phyloP scores from a whole-genome alignment of 2,113 vertebrate genomes.

The Phylloscopus trochiloides region DNA sequence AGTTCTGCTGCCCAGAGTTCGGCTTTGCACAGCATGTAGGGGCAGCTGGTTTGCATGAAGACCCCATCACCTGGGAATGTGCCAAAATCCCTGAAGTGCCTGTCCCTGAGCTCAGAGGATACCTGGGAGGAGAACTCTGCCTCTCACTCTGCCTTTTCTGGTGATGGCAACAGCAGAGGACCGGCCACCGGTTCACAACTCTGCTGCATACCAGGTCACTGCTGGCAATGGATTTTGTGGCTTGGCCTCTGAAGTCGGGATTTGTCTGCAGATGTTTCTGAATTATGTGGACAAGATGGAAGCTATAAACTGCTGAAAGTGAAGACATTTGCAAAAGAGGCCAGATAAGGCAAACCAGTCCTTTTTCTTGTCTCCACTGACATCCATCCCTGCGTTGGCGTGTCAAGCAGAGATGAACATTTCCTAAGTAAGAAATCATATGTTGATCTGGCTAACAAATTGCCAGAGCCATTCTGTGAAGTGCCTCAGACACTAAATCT shows the following conservation, averaged over 20 bases:
- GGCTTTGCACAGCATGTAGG: background rate
- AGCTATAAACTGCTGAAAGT: background rate
- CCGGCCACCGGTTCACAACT: accelerated
- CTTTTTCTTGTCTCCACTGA: background rate
- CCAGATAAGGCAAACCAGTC: background rate
- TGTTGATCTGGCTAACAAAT: conserved; percentile 1
- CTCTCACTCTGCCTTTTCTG: accelerated
- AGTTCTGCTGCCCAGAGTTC: background rate
- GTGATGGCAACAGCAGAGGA: background rate
- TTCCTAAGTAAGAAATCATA: background rate
- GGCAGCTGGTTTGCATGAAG: background rate
- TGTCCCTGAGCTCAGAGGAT: background rate
- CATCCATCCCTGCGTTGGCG: accelerated
- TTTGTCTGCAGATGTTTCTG: background rate
- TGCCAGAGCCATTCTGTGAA: background rate
- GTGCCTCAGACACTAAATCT: background rate
- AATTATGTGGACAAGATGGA: background rate
- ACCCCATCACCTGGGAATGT: background rate
- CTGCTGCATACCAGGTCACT: accelerated
- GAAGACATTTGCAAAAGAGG: background rate
- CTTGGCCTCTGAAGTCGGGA: background rate
- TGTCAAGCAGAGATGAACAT: background rate
- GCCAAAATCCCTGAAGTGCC: background rate
- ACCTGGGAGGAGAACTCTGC: background rate
- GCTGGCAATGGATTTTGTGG: background rate